These are phyloP conservation scores for Psittacula derbiana DNA, from an alignment of 2,797 vertebrate species.

Conservation along the genomic window DNA sequence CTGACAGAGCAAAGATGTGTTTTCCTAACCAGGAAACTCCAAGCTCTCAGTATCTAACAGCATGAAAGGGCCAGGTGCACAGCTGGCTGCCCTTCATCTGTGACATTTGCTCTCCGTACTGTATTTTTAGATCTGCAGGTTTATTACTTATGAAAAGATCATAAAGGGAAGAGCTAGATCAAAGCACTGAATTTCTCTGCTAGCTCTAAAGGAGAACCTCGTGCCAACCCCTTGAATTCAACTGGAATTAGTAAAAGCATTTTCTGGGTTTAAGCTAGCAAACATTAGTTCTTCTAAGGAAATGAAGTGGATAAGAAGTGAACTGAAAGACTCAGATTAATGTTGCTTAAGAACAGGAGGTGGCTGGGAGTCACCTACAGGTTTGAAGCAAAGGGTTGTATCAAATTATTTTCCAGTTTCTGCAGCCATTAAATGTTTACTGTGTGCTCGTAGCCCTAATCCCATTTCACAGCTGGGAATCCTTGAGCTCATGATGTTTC, in stretches of 20 bases:
- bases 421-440: neutral
- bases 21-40: neutral
- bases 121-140: neutral
- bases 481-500: neutral
- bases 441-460: neutral
- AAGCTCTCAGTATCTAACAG: neutral
- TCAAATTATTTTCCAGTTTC: fast-evolving
- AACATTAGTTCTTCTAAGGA: neutral
- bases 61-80: neutral
- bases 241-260: neutral
- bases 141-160: neutral
- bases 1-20: neutral
- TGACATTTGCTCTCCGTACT: neutral
- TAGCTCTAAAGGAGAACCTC: neutral
- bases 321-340: neutral
- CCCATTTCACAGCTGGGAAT: neutral
- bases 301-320: neutral
- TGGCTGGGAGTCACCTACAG: neutral
- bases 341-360: neutral
- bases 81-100: neutral
- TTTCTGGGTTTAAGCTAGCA: neutral
- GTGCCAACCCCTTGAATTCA: neutral
- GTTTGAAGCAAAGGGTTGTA: neutral
- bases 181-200: neutral
- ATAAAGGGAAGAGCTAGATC: neutral